Conservation (phyloP, 1,140 invertebrate genomes). For the Branchinecta lynchi region DNA sequence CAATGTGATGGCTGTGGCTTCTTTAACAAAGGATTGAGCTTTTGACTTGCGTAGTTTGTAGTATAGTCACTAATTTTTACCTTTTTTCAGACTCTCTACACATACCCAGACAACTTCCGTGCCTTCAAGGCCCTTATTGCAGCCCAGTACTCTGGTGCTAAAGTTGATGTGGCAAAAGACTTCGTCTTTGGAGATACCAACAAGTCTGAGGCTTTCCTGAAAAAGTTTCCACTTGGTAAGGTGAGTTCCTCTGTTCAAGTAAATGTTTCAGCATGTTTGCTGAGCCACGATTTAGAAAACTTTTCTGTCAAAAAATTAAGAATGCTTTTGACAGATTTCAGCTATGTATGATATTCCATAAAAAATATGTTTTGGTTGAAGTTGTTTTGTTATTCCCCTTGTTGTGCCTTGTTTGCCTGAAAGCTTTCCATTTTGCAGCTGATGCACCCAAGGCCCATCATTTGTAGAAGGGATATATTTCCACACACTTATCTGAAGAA, state of each 20-base stretch:
- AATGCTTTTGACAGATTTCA: not conserved
- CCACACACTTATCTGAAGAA: too few relatives aligned
- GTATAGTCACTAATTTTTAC: constrained; percentile 14
- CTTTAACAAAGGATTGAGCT: too few relatives aligned
- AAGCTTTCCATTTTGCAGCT: too few relatives aligned
- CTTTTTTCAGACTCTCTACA: constrained; percentile 80
- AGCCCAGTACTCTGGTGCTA: constrained; percentile 77
- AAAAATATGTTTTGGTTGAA: not conserved
- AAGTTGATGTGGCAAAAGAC: constrained; percentile 62
- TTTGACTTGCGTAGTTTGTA: too few relatives aligned
- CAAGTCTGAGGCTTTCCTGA: constrained; percentile 63
- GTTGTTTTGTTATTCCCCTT: too few relatives aligned
- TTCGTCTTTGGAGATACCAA: constrained; percentile 91
- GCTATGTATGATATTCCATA: not conserved
- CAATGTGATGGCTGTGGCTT: too few relatives aligned
- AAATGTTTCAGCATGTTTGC: too few relatives aligned
- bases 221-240: constrained; percentile 90
- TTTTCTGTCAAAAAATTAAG: not conserved
- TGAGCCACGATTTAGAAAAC: too few relatives aligned
- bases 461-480: too few relatives aligned
- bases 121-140: constrained; percentile 83
- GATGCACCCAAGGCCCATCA: too few relatives aligned
- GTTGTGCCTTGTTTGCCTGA: too few relatives aligned
- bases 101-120: constrained; percentile 88
- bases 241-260: constrained; percentile 36